Evolutionary conservation across 2,797 vertebrate species (phyloP).

Genomic region (Denticeps clupeoides): DNA sequence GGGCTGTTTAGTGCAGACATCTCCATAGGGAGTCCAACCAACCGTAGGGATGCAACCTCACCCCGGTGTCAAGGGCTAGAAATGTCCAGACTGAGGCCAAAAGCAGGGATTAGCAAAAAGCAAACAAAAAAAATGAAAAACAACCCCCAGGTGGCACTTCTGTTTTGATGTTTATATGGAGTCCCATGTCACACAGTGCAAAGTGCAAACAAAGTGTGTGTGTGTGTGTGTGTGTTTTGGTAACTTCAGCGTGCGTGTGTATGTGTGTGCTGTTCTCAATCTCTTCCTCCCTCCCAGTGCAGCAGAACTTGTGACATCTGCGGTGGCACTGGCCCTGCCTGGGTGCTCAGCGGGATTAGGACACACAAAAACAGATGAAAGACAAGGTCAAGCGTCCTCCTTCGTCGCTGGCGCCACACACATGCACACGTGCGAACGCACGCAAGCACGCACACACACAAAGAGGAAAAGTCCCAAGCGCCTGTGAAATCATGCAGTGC

Average conservation of each 20-base stretch:
- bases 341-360: constrained; percentile 35
- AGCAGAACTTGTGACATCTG: constrained; percentile 50
- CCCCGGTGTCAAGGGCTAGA: background rate
- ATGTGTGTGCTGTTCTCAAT: constrained; percentile 6
- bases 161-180: constrained; percentile 33
- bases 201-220: background rate
- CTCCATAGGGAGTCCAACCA: background rate
- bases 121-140: no score
- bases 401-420: constrained; percentile 26
- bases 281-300: constrained; percentile 11
- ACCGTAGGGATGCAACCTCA: background rate
- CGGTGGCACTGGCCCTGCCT: constrained; percentile 41
- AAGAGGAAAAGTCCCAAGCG: background rate
- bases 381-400: constrained; percentile 46
- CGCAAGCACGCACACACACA: constrained; percentile 6
- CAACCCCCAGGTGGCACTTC: constrained; percentile 21
- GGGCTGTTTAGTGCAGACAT: background rate
- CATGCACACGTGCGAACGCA: constrained; percentile 23
- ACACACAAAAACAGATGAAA: constrained; percentile 54
- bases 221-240: background rate
- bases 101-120: constrained; percentile 15
- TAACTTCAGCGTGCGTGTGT: constrained; percentile 15
- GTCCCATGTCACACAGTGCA: background rate
- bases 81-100: constrained; percentile 7
- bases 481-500: constrained; percentile 3